Evolutionary conservation across 2,888 invertebrate genomes (phyloP), one percentile per base, ranked within the genome.

Genomic region (Pachliopta kotzebuea): DNA sequence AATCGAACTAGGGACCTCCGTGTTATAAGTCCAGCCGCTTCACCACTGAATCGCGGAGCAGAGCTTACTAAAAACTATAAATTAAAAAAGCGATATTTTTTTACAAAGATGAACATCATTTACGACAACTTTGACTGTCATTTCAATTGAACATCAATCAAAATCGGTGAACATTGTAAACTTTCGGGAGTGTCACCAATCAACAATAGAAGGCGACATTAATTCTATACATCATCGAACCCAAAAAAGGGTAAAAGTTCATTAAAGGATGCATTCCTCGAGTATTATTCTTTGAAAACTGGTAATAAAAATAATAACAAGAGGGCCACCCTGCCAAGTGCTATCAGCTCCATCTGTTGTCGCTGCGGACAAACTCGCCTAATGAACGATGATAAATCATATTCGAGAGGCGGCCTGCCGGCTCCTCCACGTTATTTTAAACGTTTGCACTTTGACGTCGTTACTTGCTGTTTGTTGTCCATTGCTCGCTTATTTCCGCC

Each of bases 331-430:
- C 91, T 90, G 91, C 89, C 89, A 90, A 90, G 90, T 90, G 89
- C 87, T 91, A 91, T 91, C 91, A 89, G 90, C 90, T 87, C 90
- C 90, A 91, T 91, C 90, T 91, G 90, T 91, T 91, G 90, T 90
- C 90, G 90, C 81, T 87, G 88, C 89, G 90, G 90, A 91, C 90
- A 91, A 91, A 91, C 90, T 91, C 90, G 85, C 88, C 89, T 91
- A 91, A 91, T 91, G 90, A 91, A 91, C 90, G 90, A 91, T 91
- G 90, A 91, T 91, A 90, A 91, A 91, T 91, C 91, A 91, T 91
- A 91, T 90, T 91, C 90, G 90, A 91, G 89, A 90, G 88, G 87
- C 86, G 84, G 87, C 88, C 86, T 79, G 81, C 77, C 76, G 78
- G 82, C 80, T 76, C 77, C 77, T 79, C 83, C 83, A 76, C 76